These are phyloP conservation scores for Dolichomitus sp. DNA, from an alignment of 2,888 invertebrate species.

Conservation along the genomic window DNA sequence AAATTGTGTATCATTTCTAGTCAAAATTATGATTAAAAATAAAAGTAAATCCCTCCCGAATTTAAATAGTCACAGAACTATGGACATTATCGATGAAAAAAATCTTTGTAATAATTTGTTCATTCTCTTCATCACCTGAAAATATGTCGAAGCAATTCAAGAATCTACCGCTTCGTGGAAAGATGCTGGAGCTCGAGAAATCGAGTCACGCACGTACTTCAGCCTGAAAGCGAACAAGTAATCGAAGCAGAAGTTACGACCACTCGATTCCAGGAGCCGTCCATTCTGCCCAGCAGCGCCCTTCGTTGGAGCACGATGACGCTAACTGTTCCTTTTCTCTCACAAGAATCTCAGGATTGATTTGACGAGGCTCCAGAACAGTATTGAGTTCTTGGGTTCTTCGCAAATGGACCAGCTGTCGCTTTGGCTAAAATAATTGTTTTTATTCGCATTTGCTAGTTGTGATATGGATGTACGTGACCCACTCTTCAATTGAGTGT, in stretches of 20 bases:
- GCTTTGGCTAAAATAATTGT: constrained; percentile 44
- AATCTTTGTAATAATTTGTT: background rate
- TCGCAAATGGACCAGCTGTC: background rate
- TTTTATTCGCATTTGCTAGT: constrained; percentile 44
- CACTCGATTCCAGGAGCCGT: constrained; percentile 21
- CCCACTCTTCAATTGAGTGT: constrained; percentile 72
- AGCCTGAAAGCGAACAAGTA: constrained; percentile 37
- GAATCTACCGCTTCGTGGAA: constrained; percentile 29
- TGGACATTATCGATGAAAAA: background rate
- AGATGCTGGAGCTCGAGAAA: constrained; percentile 23
- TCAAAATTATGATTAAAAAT: no score
- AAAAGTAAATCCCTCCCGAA: background rate
- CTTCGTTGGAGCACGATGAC: constrained; percentile 6
- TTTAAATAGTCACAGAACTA: background rate
- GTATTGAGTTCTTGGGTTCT: background rate
- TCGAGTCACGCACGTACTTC: constrained; percentile 43
- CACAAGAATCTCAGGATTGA: constrained; percentile 44
- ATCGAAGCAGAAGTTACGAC: constrained; percentile 59
- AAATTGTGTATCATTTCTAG: no score
- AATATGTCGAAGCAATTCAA: constrained; percentile 4
- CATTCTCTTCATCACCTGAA: background rate
- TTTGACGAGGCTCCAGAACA: constrained; percentile 15
- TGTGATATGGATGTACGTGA: constrained; percentile 38
- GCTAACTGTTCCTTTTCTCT: constrained; percentile 6
- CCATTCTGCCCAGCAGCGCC: constrained; percentile 19